Evolutionary conservation across 2,888 invertebrate genomes (phyloP).

Genomic region (Trichacis sp.): DNA sequence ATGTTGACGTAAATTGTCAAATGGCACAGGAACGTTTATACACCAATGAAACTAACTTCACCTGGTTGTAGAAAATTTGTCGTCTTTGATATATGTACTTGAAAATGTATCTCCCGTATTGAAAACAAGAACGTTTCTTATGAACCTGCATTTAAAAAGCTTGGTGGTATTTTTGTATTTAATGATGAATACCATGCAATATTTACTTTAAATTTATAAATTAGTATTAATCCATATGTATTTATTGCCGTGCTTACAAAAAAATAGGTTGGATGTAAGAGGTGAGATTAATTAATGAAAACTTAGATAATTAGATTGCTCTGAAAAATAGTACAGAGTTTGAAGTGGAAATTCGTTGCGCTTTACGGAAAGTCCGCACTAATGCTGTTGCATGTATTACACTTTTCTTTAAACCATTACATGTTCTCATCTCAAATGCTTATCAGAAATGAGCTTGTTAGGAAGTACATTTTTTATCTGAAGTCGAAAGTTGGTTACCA

Average conservation of each 20-base stretch:
- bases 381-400: slow-evolving; percentile 1
- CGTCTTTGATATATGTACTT: too few relatives aligned
- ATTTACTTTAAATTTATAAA: too few relatives aligned
- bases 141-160: too few relatives aligned
- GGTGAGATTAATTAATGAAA: slow-evolving; percentile 53
- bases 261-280: slow-evolving; percentile 69
- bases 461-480: too few relatives aligned
- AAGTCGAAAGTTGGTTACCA: too few relatives aligned
- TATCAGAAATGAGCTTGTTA: too few relatives aligned
- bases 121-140: too few relatives aligned
- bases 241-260: slow-evolving; percentile 38
- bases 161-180: too few relatives aligned
- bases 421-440: not conserved
- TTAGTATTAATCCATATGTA: slow-evolving; percentile 21
- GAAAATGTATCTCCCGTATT: too few relatives aligned
- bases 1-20: slow-evolving; percentile 17
- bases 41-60: slow-evolving; percentile 1
- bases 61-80: not conserved
- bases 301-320: slow-evolving; percentile 3
- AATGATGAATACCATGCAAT: too few relatives aligned
- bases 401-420: not conserved
- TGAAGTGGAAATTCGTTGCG: not conserved
- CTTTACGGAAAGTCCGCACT: not conserved
- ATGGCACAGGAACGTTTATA: not conserved
- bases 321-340: not conserved